Percentiles rank a stretch among this genome's conserved stretches.
phyloP scores from a whole-genome alignment of 2,888 invertebrate genomes.

The Eilema griseolum region DNA sequence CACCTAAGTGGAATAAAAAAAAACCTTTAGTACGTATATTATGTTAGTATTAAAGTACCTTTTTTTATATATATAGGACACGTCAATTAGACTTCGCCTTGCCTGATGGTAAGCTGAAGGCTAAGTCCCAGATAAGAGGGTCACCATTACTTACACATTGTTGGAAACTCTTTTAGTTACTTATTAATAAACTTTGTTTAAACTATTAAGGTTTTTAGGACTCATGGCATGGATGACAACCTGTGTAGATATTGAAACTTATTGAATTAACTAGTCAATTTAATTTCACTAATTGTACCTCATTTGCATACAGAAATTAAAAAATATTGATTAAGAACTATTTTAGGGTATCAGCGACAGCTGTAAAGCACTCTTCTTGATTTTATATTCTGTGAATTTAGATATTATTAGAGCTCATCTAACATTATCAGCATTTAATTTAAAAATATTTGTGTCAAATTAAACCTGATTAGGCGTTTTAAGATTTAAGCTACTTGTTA shows the following conservation, averaged over 20 bases:
- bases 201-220: not conserved
- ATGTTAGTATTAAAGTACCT: too few relatives aligned
- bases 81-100: too few relatives aligned
- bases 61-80: too few relatives aligned
- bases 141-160: too few relatives aligned
- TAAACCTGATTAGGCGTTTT: slow-evolving; percentile 28
- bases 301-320: not conserved
- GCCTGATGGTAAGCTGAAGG: too few relatives aligned
- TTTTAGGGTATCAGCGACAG: not conserved
- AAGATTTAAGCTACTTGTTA: slow-evolving; percentile 39
- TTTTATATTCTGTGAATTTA: not conserved
- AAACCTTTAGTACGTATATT: too few relatives aligned
- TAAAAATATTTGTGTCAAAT: slow-evolving; percentile 23
- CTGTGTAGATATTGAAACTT: not conserved
- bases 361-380: not conserved
- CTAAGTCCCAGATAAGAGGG: too few relatives aligned
- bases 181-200: not conserved
- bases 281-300: not conserved
- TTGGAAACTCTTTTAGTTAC: not conserved
- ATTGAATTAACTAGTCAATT: not conserved
- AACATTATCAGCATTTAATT: slow-evolving; percentile 10
- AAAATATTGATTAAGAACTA: not conserved
- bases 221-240: too few relatives aligned
- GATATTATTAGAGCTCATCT: not conserved
- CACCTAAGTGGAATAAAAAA: too few relatives aligned